These are phyloP conservation scores for Tamias sibiricus DNA, from an alignment of 2,113 vertebrate species.

Conservation along the genomic window DNA sequence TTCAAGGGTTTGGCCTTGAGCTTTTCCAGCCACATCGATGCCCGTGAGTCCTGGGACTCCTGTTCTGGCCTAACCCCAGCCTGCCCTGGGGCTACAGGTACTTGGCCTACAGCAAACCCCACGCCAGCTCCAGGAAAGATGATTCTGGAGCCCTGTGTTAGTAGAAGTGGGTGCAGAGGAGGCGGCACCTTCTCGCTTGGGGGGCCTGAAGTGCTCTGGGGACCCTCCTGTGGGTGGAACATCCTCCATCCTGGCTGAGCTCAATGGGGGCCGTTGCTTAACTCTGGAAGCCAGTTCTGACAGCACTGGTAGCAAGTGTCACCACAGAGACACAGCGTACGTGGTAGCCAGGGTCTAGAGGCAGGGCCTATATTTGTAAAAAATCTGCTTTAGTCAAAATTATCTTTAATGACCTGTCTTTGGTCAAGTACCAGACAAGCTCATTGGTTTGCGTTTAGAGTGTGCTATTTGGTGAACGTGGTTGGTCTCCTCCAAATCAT, in stretches of 20 bases:
- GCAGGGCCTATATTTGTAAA: neutral
- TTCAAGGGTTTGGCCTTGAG: neutral
- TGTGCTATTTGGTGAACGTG: neutral
- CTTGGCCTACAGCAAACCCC: neutral
- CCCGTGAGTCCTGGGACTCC: neutral
- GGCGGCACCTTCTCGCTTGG: neutral
- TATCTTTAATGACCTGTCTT: neutral
- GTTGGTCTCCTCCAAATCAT: neutral
- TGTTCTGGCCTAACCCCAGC: neutral
- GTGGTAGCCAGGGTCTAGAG: neutral
- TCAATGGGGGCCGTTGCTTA: neutral
- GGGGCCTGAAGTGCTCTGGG: too few species aligned
- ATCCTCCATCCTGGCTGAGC: neutral
- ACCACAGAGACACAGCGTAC: neutral
- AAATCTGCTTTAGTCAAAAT: neutral
- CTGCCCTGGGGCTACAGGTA: neutral
- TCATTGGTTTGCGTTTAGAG: neutral
- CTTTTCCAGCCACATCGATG: neutral
- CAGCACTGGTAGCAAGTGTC: too few species aligned
- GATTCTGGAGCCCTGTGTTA: neutral
- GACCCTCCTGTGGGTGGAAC: neutral
- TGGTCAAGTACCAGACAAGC: neutral
- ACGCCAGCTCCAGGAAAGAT: neutral
- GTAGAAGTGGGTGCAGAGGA: neutral
- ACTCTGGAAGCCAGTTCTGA: neutral